Evolutionary conservation across 2,113 vertebrate genomes (phyloP), one percentile per base, ranked within the genome.

Genomic region (Aptenodytes forsteri): DNA sequence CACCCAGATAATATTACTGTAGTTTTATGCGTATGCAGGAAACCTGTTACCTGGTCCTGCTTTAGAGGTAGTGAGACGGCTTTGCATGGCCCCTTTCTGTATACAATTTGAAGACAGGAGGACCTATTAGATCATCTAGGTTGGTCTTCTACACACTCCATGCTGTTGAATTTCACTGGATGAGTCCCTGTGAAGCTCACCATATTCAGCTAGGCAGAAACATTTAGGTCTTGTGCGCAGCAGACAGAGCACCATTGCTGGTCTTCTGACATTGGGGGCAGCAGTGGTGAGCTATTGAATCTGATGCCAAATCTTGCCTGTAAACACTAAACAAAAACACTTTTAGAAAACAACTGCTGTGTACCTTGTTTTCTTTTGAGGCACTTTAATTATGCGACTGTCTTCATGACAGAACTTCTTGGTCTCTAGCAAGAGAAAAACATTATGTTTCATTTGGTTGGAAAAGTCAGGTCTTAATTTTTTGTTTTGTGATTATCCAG

Each of bases 51-150:
- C 65, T 69, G 34, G 6, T 54, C 27, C 14, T 73, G 26, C 54
- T 58, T 76, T 18, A 77, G 32, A 66, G 13, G 4, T 2, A 36
- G n/a, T 0, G 6, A 84, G 66, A 65, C 0, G 0, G 22, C 12
- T 80, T 83, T 61, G 70, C 27, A n/a, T 11, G 6, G 36, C 32
- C 61, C 14, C 5, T 62, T 92, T 86, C 36, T 34, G 22, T 11
- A 17, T 7, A 42, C 1, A 42, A 3, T 29, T 32, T 49, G 32
- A 95, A 84, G n/a, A 32, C 26, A 81, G 26, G 14, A 89, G 14
- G 38, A 47, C 38, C 3, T 38, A 9, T 47, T 14, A 20, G 29
- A 65, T 38, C 32, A 44, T 22, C 18, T 61, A 25, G 12, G 8
- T 1, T 11, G 11, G 55, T 62, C 46, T 86, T 54, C 52, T 82